phyloP scores from a whole-genome alignment of 2,888 invertebrate species.

The Saturnia pavonia region DNA sequence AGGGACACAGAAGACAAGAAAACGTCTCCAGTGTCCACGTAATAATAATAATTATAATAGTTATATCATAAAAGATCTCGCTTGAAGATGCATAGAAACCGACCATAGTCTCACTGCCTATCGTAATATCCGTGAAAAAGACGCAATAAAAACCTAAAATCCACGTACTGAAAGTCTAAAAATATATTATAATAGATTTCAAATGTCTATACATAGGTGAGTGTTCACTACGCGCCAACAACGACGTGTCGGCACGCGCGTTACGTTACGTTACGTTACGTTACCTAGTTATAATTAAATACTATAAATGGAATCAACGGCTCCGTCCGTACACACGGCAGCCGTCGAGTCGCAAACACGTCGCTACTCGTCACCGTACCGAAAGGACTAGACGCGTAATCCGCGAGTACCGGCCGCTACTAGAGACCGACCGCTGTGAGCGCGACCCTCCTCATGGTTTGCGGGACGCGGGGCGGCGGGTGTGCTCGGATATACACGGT shows the following conservation, averaged over 20 bases:
- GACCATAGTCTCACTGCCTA: slow-evolving; percentile 72
- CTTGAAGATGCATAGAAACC: slow-evolving; percentile 71
- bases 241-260: slow-evolving; percentile 63
- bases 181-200: slow-evolving; percentile 81
- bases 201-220: slow-evolving; percentile 80
- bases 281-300: slow-evolving; percentile 61
- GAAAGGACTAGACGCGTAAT: slow-evolving; percentile 56
- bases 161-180: slow-evolving; percentile 80
- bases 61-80: slow-evolving; percentile 56
- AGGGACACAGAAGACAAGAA: slow-evolving; percentile 70
- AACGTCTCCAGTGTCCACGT: slow-evolving; percentile 57
- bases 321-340: slow-evolving; percentile 17
- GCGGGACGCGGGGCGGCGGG: too few species aligned
- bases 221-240: slow-evolving; percentile 71
- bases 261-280: slow-evolving; percentile 43
- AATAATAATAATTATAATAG: slow-evolving; percentile 47
- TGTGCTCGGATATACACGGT: too few species aligned
- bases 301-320: slow-evolving; percentile 56
- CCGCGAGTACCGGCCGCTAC: slow-evolving; percentile 37
- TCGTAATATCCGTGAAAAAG: slow-evolving; percentile 75
- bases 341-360: neutral
- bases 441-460: too few species aligned
- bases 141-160: slow-evolving; percentile 78
- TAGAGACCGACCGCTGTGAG: too few species aligned
- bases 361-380: slow-evolving; percentile 26